A percentile compares a stretch with the other conserved stretches of the same genome.
Evolutionary conservation across 1,140 invertebrate species (phyloP).

Genomic region (Brachionus sp.): DNA sequence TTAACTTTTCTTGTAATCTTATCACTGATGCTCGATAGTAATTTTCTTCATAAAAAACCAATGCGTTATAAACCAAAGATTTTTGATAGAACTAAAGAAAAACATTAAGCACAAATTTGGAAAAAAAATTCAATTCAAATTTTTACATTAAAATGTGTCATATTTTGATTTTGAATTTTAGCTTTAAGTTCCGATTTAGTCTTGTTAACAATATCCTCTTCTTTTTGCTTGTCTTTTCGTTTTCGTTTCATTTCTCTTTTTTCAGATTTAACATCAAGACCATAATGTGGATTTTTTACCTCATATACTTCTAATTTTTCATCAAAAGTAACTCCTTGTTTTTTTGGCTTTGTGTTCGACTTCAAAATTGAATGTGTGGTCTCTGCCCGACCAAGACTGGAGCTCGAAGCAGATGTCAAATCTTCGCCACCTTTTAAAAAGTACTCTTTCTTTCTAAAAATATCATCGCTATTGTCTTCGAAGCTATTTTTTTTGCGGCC

Average conservation of each 20-base stretch:
- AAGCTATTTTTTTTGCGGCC: conserved; percentile 39
- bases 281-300: conserved; percentile 44
- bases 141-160: conserved; percentile 31
- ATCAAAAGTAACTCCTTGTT: conserved; percentile 35
- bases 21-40: not conserved
- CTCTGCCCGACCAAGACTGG: not conserved
- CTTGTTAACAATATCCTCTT: conserved; percentile 26
- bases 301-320: conserved; percentile 44
- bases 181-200: conserved; percentile 9
- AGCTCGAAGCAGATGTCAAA: not conserved
- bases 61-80: conserved; percentile 8
- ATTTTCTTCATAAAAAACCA: conserved; percentile 33
- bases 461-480: conserved; percentile 11
- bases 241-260: conserved; percentile 31
- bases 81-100: conserved; percentile 31
- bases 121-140: not conserved
- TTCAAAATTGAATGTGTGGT: not conserved
- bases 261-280: conserved; percentile 23
- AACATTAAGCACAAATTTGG: not conserved
- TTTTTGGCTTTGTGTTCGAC: conserved; percentile 5
- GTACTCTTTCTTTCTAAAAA: conserved; percentile 18
- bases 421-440: conserved; percentile 33
- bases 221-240: conserved; percentile 38
- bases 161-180: conserved; percentile 42
- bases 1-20: conserved; percentile 1